Evolutionary conservation across 2,797 vertebrate genomes (phyloP).

Genomic region (Nothura maculosa): DNA sequence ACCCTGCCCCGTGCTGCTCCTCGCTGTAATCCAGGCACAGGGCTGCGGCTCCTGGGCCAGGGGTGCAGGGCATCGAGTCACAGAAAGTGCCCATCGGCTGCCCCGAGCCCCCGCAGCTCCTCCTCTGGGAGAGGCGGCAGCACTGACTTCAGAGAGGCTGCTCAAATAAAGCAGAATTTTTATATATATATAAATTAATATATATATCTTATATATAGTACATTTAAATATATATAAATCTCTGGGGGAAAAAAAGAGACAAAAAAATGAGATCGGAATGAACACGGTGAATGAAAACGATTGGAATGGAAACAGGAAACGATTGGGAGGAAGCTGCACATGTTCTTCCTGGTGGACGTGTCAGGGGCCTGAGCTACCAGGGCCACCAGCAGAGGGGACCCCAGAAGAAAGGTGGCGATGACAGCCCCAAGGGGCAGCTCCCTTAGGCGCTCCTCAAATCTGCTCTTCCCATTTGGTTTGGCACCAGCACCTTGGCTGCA

Average conservation of each 20-base stretch:
- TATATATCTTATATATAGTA: too few species aligned
- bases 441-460: neutral
- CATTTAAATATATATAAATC: too few species aligned
- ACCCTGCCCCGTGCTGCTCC: neutral
- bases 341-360: neutral
- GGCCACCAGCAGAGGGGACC: accelerated
- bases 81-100: neutral
- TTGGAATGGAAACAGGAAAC: neutral
- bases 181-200: too few species aligned
- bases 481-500: conserved; percentile 19
- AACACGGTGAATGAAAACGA: accelerated
- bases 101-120: neutral
- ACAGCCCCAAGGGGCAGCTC: neutral
- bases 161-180: neutral
- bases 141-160: neutral
- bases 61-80: too few species aligned
- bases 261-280: neutral
- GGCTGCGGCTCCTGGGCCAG: neutral
- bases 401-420: neutral
- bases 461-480: neutral
- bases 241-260: neutral
- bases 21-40: neutral
- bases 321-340: neutral
- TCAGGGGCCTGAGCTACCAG: accelerated
- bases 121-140: accelerated